These are phyloP conservation scores for Anguilla rostrata DNA, from an alignment of 2,113 vertebrate species.

Conservation along the genomic window DNA sequence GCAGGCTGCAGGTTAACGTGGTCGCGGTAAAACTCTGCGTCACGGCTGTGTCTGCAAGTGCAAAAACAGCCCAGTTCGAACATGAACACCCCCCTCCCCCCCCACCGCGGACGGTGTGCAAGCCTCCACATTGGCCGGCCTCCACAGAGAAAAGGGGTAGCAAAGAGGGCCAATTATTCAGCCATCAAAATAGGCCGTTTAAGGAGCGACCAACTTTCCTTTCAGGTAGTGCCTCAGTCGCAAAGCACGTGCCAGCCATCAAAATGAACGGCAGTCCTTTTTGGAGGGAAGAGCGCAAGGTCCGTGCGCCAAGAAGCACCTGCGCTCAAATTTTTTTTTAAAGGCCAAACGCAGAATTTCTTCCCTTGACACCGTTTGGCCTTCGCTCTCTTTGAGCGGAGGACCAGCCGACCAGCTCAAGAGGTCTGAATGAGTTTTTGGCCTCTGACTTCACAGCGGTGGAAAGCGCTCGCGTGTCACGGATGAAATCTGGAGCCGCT, in stretches of 20 bases:
- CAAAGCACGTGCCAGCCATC: background rate
- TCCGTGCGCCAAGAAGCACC: too few species aligned
- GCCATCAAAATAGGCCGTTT: background rate
- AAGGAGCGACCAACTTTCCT: background rate
- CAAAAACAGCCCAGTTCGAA: background rate
- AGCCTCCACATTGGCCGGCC: background rate
- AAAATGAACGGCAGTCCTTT: background rate
- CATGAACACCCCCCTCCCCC: background rate
- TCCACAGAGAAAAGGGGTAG: background rate
- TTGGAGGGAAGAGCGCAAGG: background rate
- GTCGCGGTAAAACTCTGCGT: background rate
- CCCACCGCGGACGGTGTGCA: too few species aligned
- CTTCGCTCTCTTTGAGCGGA: too few species aligned
- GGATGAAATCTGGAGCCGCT: too few species aligned
- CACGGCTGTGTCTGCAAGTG: background rate
- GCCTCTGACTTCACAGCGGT: too few species aligned
- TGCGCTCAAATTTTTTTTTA: too few species aligned
- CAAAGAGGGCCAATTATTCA: background rate
- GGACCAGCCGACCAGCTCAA: too few species aligned
- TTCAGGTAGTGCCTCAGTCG: background rate
- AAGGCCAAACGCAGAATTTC: too few species aligned
- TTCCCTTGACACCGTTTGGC: too few species aligned
- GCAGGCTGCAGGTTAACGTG: background rate
- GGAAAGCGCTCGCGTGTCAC: too few species aligned
- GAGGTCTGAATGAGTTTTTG: too few species aligned